These are phyloP conservation scores for Himalopsyche japonica DNA, from an alignment of 2,888 invertebrate species.

Conservation along the genomic window DNA sequence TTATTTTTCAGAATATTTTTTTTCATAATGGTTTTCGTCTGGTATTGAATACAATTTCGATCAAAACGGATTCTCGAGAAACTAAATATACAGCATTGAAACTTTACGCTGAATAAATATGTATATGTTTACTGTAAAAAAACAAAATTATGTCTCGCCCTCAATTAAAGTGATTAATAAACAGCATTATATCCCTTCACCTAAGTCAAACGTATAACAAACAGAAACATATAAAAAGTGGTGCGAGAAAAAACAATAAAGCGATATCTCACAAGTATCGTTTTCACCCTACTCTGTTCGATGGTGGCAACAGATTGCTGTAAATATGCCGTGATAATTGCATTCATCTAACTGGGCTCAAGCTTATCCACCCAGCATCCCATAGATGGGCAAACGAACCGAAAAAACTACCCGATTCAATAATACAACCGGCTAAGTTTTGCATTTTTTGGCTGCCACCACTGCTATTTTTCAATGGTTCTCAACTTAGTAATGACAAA, in stretches of 20 bases:
- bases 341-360: constrained; percentile 30
- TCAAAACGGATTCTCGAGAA: too few relatives aligned
- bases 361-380: not conserved
- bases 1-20: too few relatives aligned
- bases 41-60: too few relatives aligned
- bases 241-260: constrained; percentile 63
- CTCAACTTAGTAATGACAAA: not conserved
- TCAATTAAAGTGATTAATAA: not conserved
- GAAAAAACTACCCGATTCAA: constrained; percentile 42
- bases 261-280: constrained; percentile 63
- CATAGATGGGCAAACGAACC: constrained; percentile 12
- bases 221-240: constrained; percentile 13
- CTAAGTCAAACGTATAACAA: not conserved
- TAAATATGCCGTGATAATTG: constrained; percentile 57
- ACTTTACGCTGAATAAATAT: too few relatives aligned
- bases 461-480: not conserved
- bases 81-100: too few relatives aligned
- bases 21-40: too few relatives aligned
- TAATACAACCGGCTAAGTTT: constrained; percentile 37
- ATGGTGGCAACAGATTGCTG: constrained; percentile 49
- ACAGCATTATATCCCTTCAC: not conserved
- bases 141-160: not conserved
- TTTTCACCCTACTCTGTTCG: constrained; percentile 50
- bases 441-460: not conserved
- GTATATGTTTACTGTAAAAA: not conserved